These are phyloP conservation scores for Hemicrepidius hirtus DNA, from an alignment of 2,888 invertebrate genomes.

Conservation along the genomic window DNA sequence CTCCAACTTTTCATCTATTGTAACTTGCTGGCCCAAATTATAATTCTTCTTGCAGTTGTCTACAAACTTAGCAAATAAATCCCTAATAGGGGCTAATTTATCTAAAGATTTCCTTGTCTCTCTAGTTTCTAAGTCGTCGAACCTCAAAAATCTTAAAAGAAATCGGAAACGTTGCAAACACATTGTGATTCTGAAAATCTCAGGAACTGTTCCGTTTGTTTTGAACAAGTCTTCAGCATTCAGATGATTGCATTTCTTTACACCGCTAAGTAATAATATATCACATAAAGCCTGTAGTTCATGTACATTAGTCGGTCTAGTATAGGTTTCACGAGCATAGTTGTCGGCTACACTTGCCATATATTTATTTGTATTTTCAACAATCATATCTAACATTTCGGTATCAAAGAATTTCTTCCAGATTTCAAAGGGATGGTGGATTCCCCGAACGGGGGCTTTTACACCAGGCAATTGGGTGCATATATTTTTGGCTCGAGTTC, in stretches of 20 bases:
- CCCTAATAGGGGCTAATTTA: not conserved
- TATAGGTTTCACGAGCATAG: not conserved
- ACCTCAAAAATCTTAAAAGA: not conserved
- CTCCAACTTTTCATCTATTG: not conserved
- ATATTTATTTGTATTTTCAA: not conserved
- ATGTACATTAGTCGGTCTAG: not conserved
- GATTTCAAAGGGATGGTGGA: not conserved
- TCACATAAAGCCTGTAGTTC: not conserved
- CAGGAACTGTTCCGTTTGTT: not conserved
- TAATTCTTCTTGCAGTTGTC: not conserved
- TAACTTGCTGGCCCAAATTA: not conserved
- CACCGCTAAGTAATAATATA: not conserved
- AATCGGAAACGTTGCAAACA: not conserved
- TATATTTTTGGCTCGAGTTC: not conserved
- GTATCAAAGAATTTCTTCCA: not conserved
- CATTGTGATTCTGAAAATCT: not conserved
- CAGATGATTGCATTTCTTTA: not conserved
- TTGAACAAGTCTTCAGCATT: not conserved
- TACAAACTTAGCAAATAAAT: not conserved
- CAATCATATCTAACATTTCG: too few species aligned
- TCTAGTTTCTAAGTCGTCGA: not conserved
- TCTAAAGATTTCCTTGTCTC: not conserved
- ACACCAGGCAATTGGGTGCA: not conserved
- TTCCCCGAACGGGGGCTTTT: not conserved
- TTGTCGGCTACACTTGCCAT: not conserved